Evolutionary conservation across 2,797 vertebrate genomes (phyloP).

Genomic region (Rhinogobio ventralis): DNA sequence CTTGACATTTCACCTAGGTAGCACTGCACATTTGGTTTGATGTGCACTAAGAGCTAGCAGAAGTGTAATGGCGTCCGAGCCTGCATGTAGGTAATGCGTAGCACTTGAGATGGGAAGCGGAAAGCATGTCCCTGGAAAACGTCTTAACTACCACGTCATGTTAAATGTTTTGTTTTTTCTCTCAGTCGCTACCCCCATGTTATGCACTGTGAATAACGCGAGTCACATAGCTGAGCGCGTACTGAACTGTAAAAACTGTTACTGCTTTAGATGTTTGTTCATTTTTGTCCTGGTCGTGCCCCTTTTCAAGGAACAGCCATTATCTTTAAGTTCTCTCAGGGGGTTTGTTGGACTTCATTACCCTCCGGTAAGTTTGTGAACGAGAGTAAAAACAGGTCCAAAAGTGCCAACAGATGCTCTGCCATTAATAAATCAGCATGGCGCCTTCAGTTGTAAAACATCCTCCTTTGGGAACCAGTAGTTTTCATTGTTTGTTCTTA

Average conservation of each 20-base stretch:
- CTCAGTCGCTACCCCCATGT: neutral
- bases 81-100: neutral
- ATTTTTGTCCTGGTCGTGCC: neutral
- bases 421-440: constrained; percentile 17
- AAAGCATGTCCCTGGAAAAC: neutral
- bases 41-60: neutral
- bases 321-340: constrained; percentile 38
- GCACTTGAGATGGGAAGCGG: neutral
- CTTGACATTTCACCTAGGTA: neutral
- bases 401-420: constrained; percentile 47
- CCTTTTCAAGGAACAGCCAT: constrained; percentile 35
- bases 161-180: neutral
- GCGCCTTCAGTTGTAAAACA: neutral
- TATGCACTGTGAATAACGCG: constrained; percentile 49
- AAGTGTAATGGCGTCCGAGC: neutral
- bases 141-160: neutral
- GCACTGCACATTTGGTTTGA: neutral
- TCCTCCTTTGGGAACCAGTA: neutral
- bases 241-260: constrained; percentile 22
- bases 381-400: constrained; percentile 5
- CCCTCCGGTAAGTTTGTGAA: neutral
- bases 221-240: neutral
- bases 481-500: neutral
- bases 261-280: constrained; percentile 27
- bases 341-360: constrained; percentile 35